These are phyloP conservation scores for Nomada ruficornis DNA, from an alignment of 2,888 invertebrate genomes.

Conservation along the genomic window DNA sequence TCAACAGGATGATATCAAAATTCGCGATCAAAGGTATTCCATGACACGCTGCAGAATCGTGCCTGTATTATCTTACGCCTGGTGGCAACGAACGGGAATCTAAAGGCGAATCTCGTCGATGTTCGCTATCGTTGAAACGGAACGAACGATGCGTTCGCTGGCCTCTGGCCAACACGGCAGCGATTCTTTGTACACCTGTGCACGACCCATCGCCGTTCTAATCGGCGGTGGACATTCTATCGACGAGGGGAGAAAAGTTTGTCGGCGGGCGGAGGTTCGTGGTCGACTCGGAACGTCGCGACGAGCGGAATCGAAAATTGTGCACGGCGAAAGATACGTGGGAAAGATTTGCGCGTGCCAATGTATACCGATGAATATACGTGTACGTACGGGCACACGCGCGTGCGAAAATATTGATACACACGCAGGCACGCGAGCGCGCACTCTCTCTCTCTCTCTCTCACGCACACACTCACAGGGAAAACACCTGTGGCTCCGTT, in stretches of 20 bases:
- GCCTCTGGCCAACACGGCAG: background rate
- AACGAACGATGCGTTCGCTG: background rate
- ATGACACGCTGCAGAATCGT: too few species aligned
- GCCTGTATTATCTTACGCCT: too few species aligned
- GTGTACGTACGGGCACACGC: too few species aligned
- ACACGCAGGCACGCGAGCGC: constrained; percentile 28
- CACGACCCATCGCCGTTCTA: too few species aligned
- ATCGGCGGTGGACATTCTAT: background rate
- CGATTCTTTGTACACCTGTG: too few species aligned
- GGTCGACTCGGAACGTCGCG: background rate
- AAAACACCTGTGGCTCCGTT: constrained; percentile 74
- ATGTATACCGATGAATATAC: too few species aligned
- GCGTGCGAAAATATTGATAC: too few species aligned
- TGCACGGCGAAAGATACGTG: constrained; percentile 35
- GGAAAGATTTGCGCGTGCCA: background rate
- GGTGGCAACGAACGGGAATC: too few species aligned
- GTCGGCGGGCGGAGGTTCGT: background rate
- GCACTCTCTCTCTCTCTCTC: constrained; percentile 26
- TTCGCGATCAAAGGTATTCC: too few species aligned
- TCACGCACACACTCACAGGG: constrained; percentile 67
- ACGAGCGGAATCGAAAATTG: constrained; percentile 39
- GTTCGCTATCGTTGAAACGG: too few species aligned
- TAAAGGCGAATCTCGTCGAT: too few species aligned
- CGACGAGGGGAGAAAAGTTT: background rate
- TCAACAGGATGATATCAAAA: constrained; percentile 24